phyloP scores from a whole-genome alignment of 2,113 vertebrate species.

The Natator depressus region DNA sequence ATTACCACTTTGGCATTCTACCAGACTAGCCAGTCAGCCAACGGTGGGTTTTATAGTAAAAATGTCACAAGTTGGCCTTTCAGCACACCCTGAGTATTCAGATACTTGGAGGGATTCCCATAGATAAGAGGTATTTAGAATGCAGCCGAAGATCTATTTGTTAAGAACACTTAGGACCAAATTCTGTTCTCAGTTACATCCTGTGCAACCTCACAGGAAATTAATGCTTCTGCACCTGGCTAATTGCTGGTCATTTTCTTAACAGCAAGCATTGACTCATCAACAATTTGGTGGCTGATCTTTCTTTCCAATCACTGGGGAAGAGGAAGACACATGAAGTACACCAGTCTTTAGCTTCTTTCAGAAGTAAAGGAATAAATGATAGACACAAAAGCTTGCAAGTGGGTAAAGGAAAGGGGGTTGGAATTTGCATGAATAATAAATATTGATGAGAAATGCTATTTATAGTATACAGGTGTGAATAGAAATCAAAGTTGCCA shows the following conservation, averaged over 20 bases:
- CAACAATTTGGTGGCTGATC: background rate
- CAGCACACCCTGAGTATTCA: background rate
- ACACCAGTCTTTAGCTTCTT: background rate
- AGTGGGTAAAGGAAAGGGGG: slow-evolving; percentile 9
- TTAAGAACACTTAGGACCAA: background rate
- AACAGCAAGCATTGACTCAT: background rate
- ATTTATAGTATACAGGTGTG: slow-evolving; percentile 9
- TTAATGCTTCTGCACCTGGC: background rate
- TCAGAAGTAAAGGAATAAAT: background rate
- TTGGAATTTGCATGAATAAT: slow-evolving; percentile 23
- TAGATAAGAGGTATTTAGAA: background rate
- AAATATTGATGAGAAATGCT: slow-evolving; percentile 13
- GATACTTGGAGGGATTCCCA: background rate
- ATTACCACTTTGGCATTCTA: background rate
- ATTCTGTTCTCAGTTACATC: background rate
- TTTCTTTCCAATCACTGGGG: background rate
- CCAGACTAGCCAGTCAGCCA: background rate
- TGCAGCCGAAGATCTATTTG: background rate
- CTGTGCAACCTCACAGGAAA: rapidly evolving
- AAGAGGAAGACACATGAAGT: background rate
- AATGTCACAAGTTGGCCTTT: background rate
- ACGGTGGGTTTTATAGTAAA: background rate
- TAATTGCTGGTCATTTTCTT: slow-evolving; percentile 38
- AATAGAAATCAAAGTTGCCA: slow-evolving; percentile 12
- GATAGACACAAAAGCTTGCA: background rate